Conservation (phyloP, 1,140 invertebrate genomes). For the Lamellibrachia luymesi region DNA sequence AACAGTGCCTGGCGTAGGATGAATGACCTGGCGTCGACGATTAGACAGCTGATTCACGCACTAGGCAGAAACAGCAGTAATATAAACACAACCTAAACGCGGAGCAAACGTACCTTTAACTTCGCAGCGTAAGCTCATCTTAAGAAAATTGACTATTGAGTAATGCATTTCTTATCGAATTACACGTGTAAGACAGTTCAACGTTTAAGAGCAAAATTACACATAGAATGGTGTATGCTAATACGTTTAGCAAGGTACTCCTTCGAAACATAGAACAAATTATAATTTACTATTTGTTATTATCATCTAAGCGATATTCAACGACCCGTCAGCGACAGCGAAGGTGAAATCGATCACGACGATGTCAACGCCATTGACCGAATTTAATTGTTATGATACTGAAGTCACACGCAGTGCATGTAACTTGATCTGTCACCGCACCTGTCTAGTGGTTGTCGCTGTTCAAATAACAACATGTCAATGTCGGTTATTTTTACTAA, state of each 20-base stretch:
- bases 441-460: too few relatives aligned
- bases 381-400: not conserved
- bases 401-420: too few relatives aligned
- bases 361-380: not conserved
- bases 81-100: too few relatives aligned
- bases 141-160: not conserved
- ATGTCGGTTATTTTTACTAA: not conserved
- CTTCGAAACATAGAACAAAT: not conserved
- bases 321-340: not conserved
- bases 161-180: not conserved
- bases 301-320: not conserved
- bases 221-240: too few relatives aligned
- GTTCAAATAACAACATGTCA: not conserved
- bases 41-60: not conserved
- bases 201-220: too few relatives aligned
- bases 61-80: not conserved
- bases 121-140: not conserved
- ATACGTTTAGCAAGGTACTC: too few relatives aligned
- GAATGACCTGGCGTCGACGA: not conserved
- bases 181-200: not conserved
- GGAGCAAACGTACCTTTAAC: not conserved
- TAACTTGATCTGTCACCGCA: too few relatives aligned
- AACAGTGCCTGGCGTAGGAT: not conserved
- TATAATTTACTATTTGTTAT: not conserved
- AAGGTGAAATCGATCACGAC: not conserved